These are phyloP conservation scores for Anolis sagrei DNA, from an alignment of 2,113 vertebrate genomes.

Conservation along the genomic window DNA sequence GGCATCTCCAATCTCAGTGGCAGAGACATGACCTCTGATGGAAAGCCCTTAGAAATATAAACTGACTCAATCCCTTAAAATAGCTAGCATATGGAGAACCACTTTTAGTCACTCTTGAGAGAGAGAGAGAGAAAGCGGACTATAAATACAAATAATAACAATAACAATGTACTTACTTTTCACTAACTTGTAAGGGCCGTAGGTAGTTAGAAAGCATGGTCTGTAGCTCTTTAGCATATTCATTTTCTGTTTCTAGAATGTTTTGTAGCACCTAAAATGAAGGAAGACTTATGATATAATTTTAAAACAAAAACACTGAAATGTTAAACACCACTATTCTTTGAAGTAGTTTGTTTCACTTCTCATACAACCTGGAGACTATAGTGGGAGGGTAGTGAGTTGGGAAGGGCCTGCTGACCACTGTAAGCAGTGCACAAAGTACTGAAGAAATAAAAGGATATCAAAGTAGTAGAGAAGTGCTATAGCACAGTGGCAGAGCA, in stretches of 20 bases:
- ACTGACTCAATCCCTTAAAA: too few relatives aligned
- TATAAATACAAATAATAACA: too few relatives aligned
- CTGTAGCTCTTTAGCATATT: constrained; percentile 96
- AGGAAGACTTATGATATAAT: constrained; percentile 39
- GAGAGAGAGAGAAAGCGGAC: too few relatives aligned
- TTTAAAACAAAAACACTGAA: neutral
- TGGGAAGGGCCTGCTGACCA: neutral
- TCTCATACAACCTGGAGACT: neutral
- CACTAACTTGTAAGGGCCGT: constrained; percentile 89
- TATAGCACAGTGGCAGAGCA: neutral
- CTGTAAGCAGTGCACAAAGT: neutral
- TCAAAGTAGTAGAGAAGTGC: neutral
- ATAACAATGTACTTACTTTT: constrained; percentile 84
- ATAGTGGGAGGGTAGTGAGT: neutral
- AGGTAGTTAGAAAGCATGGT: constrained; percentile 92
- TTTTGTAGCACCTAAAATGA: constrained; percentile 94
- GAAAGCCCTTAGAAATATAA: neutral
- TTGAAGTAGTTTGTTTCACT: neutral
- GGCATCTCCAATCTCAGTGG: neutral
- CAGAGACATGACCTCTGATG: neutral
- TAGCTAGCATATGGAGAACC: neutral
- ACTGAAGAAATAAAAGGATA: neutral
- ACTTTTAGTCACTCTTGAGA: too few relatives aligned
- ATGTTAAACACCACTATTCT: neutral
- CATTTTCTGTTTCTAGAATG: constrained; percentile 98